phyloP scores from a whole-genome alignment of 2,888 invertebrate genomes.

The Notodonta dromedarius region DNA sequence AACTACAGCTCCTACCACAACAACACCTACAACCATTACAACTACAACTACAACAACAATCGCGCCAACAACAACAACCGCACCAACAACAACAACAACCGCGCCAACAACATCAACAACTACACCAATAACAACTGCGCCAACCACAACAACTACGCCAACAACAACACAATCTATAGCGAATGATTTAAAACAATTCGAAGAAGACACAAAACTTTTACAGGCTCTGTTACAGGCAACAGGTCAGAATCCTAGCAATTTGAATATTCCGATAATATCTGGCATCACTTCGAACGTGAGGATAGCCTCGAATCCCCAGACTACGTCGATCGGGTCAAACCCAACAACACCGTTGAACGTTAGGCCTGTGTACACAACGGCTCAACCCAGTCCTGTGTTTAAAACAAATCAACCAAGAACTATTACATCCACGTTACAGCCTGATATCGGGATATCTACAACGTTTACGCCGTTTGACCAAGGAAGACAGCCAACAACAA shows the following conservation, averaged over 20 bases:
- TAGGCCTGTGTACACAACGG: conserved; percentile 67
- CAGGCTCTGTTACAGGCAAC: conserved; percentile 75
- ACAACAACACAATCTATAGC: conserved; percentile 56
- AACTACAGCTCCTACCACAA: conserved; percentile 40
- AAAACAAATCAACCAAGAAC: conserved; percentile 59
- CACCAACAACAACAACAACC: conserved; percentile 30
- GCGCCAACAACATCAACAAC: conserved; percentile 7
- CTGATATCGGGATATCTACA: conserved; percentile 69
- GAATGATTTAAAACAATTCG: conserved; percentile 68
- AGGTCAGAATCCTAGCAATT: conserved; percentile 57
- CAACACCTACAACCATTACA: conserved; percentile 39
- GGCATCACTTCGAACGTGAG: conserved; percentile 74
- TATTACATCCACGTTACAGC: conserved; percentile 57
- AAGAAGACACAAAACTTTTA: conserved; percentile 73
- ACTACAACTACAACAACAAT: conserved; percentile 37
- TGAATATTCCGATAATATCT: conserved; percentile 66
- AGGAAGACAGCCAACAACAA: conserved; percentile 55
- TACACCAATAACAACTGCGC: conserved; percentile 39
- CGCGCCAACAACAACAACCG: conserved; percentile 40
- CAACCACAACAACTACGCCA: conserved; percentile 46
- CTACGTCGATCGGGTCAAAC: conserved; percentile 66
- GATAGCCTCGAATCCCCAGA: conserved; percentile 70
- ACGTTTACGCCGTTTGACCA: conserved; percentile 65
- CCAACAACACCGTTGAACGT: conserved; percentile 68
- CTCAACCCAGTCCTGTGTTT: conserved; percentile 49